phyloP scores from a whole-genome alignment of 2,888 invertebrate genomes.

The Tanytarsus gracilentus region DNA sequence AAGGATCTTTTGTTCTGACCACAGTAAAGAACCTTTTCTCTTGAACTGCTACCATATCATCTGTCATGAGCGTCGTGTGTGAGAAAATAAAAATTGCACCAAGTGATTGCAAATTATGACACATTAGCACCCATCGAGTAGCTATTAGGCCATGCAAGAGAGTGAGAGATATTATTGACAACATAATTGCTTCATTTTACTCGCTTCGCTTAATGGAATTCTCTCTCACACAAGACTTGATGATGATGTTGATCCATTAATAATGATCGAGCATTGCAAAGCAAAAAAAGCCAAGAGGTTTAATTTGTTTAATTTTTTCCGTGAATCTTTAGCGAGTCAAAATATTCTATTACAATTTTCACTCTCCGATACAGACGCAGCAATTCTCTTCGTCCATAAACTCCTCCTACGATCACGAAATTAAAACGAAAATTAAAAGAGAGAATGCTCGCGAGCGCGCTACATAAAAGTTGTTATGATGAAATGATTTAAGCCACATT shows the following conservation, averaged over 20 bases:
- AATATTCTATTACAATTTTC: too few relatives aligned
- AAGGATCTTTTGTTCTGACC: too few relatives aligned
- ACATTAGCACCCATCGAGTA: constrained; percentile 14
- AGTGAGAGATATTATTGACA: constrained; percentile 20
- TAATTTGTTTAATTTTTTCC: neutral
- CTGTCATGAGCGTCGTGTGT: too few relatives aligned
- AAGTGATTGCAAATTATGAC: neutral
- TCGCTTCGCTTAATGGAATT: constrained; percentile 15
- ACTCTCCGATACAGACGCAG: too few relatives aligned
- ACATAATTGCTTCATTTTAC: constrained; percentile 19
- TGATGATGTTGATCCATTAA: constrained; percentile 18
- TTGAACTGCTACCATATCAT: too few relatives aligned
- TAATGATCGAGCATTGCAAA: constrained; percentile 15
- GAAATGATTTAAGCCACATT: constrained; percentile 3
- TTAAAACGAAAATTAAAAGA: too few relatives aligned
- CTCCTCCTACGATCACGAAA: too few relatives aligned
- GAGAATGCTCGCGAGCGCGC: neutral
- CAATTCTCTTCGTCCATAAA: neutral
- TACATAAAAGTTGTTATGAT: neutral
- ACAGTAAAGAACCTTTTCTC: too few relatives aligned
- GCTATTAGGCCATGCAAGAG: neutral
- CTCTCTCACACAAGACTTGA: neutral
- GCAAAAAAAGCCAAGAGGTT: neutral
- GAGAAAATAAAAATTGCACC: too few relatives aligned
- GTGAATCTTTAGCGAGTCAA: too few relatives aligned